These are phyloP conservation scores for Dendrolimus punctatus DNA, from an alignment of 1,140 invertebrate genomes.

Conservation along the genomic window DNA sequence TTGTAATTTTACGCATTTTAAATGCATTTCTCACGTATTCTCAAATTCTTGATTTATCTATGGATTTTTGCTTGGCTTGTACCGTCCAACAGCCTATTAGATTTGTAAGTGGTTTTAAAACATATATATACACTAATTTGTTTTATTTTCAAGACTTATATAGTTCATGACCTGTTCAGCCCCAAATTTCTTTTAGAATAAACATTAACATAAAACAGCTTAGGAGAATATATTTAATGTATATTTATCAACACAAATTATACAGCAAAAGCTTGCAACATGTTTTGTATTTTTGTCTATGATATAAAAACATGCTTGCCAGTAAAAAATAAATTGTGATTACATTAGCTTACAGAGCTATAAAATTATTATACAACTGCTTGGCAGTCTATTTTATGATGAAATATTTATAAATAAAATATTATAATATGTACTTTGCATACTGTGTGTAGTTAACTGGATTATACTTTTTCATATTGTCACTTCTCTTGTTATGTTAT, in stretches of 20 bases:
- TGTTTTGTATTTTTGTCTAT: no score
- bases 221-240: no score
- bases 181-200: neutral
- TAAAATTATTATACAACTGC: conserved; percentile 17
- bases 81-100: conserved; percentile 30
- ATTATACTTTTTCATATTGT: no score
- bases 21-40: conserved; percentile 43
- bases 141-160: neutral
- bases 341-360: conserved; percentile 4
- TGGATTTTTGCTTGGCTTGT: conserved; percentile 32
- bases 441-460: conserved; percentile 1
- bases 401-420: conserved; percentile 15
- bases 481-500: no score
- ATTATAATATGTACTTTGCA: conserved; percentile 14
- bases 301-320: no score
- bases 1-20: conserved; percentile 32
- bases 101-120: no score
- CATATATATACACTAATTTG: no score
- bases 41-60: conserved; percentile 3
- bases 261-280: no score
- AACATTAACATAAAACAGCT: no score
- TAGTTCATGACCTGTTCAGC: neutral
- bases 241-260: no score
- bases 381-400: conserved; percentile 28
- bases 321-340: neutral